Evolutionary conservation across 2,888 invertebrate species (phyloP), one percentile per base, ranked within the genome.

Genomic region (Kuschelorhynchus macadamiae): DNA sequence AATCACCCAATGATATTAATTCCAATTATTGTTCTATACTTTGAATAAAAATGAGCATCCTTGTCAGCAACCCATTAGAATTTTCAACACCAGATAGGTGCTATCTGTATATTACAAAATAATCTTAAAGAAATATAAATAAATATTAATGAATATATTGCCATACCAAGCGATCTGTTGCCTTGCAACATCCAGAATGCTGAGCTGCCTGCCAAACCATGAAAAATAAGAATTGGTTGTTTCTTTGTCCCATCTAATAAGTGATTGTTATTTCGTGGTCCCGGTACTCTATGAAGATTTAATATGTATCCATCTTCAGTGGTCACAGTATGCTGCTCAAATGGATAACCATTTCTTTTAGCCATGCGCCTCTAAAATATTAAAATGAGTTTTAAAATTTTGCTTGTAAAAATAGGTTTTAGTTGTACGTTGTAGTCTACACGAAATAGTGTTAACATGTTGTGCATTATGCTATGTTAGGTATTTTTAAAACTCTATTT

Each of bases 301-400:
- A 95, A 84, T 44, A 94, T 86, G 79, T 92, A 96, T 1, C 94
- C 94, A 81, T 96, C 95, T 14, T 88, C 85, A 0, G 95, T 95
- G 11, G 86, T 81, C 0, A 92, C 87, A 0, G 86, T 84, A 75
- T 92, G 91, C 1, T 87, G 86, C 80, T 93, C 92, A 0, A 89
- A 86, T 0, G 86, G 85, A 79, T 91, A 93, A 36, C 89, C 91
- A 56, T 89, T 85, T 32, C 84, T 78, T 63, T 74, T 76, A 63
- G 86, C 85, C 30, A 65, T 66, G 18, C 49, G 18, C 4, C 44
- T 55, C 69, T 70, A 32, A 25, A 53, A 60, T 39, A n/a, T 16
- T 12, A 17, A 18, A 41, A 44, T 14, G 21, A 1, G 12, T 2
- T 2, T 50, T 14, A 30, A 17, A 14, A 4, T 50, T 20, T 25